Conservation (phyloP, 2,113 vertebrate genomes). For the Hemiprocne comata region DNA sequence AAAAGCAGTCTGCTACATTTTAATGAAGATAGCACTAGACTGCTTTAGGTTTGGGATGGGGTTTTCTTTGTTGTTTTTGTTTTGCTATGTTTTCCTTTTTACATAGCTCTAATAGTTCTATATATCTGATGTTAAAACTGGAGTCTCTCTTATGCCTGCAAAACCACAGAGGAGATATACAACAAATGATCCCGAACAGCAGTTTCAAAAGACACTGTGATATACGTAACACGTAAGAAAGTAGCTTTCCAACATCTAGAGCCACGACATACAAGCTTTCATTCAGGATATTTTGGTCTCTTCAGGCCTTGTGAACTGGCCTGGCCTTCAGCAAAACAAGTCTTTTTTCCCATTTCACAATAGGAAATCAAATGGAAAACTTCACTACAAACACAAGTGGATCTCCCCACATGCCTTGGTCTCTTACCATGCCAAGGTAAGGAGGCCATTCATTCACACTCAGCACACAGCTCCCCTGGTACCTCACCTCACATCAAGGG, state of each 20-base stretch:
- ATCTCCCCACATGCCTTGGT: neutral
- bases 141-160: neutral
- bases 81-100: neutral
- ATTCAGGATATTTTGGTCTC: neutral
- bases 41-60: neutral
- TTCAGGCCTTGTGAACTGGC: neutral
- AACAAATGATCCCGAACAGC: neutral
- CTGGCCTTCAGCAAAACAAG: neutral
- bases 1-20: neutral
- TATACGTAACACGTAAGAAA: neutral
- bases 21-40: neutral
- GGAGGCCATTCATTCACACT: neutral
- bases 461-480: neutral
- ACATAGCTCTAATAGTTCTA: neutral
- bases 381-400: neutral
- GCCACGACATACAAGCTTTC: neutral
- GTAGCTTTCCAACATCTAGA: neutral
- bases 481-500: neutral
- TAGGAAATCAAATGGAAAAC: neutral
- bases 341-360: neutral
- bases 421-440: accelerated
- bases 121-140: neutral
- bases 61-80: neutral
- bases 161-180: neutral
- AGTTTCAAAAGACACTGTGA: neutral